phyloP scores from a whole-genome alignment of 2,797 vertebrate genomes.

The Lepus townsendii region DNA sequence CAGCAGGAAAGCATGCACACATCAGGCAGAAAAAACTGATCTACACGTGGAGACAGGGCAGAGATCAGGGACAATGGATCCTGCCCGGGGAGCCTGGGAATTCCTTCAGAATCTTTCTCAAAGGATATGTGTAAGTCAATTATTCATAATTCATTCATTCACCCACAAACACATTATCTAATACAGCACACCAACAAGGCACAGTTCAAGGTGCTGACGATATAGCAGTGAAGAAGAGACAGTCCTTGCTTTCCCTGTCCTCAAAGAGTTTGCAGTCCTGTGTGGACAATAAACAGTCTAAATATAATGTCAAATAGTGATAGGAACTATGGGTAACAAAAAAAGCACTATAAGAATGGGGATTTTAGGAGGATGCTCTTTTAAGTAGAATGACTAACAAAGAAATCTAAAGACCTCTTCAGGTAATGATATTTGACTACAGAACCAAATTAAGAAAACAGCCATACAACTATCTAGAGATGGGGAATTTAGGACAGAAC shows the following conservation, averaged over 20 bases:
- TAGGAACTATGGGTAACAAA: conserved; percentile 44
- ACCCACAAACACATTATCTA: neutral
- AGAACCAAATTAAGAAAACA: conserved; percentile 18
- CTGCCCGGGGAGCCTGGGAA: neutral
- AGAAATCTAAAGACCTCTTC: neutral
- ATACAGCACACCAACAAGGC: neutral
- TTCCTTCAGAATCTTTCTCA: conserved; percentile 14
- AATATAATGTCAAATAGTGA: conserved; percentile 23
- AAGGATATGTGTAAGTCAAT: neutral
- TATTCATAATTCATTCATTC: neutral
- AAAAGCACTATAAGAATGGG: neutral
- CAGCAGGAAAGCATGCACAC: neutral
- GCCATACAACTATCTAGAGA: conserved; percentile 11
- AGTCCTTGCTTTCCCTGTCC: neutral
- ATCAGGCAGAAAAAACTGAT: neutral
- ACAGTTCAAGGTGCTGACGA: neutral
- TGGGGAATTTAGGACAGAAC: neutral
- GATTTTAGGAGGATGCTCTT: conserved; percentile 4
- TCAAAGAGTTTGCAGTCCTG: neutral
- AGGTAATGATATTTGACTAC: conserved; percentile 29
- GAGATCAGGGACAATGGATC: neutral
- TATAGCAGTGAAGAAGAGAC: conserved; percentile 21
- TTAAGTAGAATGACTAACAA: conserved; percentile 39
- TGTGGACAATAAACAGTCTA: neutral
- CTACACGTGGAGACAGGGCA: neutral